These are phyloP conservation scores for Anomalospiza imberbis DNA, from an alignment of 2,797 vertebrate species.

Conservation along the genomic window DNA sequence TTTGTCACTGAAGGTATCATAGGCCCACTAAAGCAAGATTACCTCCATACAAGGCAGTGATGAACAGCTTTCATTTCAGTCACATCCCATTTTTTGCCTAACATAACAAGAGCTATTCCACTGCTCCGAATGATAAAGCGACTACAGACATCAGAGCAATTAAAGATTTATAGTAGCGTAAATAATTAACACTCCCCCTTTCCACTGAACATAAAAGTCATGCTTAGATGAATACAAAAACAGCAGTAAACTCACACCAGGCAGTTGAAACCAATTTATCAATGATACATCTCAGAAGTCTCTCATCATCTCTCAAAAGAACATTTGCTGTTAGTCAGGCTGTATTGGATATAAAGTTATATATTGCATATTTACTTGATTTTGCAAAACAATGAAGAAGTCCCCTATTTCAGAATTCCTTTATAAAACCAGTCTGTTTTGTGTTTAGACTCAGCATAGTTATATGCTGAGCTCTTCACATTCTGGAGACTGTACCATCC, in stretches of 20 bases:
- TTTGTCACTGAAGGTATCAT: neutral
- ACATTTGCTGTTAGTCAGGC: neutral
- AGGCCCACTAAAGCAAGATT: neutral
- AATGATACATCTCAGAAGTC: neutral
- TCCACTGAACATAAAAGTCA: constrained; percentile 23
- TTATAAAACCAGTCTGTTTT: neutral
- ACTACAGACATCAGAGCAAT: neutral
- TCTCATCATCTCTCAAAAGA: neutral
- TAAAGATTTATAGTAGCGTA: constrained; percentile 14
- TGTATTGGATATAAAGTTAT: neutral
- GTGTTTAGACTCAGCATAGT: neutral
- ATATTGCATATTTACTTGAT: neutral
- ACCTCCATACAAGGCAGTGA: neutral
- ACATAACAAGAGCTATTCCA: neutral
- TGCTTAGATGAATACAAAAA: neutral
- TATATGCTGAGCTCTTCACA: neutral
- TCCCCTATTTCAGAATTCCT: neutral
- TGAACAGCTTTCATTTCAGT: neutral
- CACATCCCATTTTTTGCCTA: neutral
- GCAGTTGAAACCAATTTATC: neutral
- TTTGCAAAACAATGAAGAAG: neutral
- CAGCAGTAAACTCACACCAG: neutral
- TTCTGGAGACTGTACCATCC: neutral
- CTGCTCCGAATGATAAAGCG: neutral
- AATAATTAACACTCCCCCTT: constrained; percentile 53